Percentiles rank a stretch among this genome's conserved stretches.
phyloP scores from a whole-genome alignment of 2,113 vertebrate genomes.

The Sclerurus mexicanus region DNA sequence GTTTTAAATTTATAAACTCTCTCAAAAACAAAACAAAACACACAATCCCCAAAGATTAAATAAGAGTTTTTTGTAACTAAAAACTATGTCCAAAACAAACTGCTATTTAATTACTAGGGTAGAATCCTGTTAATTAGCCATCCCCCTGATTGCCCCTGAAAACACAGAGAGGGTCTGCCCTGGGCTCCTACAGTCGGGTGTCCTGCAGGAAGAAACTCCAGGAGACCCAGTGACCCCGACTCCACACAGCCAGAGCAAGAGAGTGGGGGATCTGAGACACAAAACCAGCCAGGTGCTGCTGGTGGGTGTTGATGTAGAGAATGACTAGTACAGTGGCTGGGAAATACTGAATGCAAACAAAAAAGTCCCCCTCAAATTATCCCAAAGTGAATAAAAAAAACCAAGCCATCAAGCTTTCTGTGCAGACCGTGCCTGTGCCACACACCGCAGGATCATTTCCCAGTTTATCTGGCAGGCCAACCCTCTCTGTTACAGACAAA shows the following conservation, averaged over 20 bases:
- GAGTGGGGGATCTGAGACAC: rapidly evolving
- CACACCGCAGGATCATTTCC: not conserved
- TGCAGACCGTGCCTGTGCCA: rapidly evolving
- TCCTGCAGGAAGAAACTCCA: not conserved
- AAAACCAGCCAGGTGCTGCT: not conserved
- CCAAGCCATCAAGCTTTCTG: not conserved
- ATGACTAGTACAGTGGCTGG: not conserved
- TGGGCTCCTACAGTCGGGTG: rapidly evolving
- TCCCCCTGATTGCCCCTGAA: not conserved
- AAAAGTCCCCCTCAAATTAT: not conserved
- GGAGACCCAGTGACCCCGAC: not conserved
- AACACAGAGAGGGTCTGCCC: rapidly evolving
- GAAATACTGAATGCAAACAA: not conserved
- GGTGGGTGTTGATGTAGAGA: not conserved
- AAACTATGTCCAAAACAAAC: not conserved
- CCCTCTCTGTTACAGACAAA: not conserved
- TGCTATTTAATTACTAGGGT: too few species aligned
- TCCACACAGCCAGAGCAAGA: not conserved
- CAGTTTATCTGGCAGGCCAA: not conserved
- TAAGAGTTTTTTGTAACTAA: not conserved
- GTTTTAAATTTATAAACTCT: not conserved
- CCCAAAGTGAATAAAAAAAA: not conserved
- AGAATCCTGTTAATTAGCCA: not conserved
- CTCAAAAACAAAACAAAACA: not conserved
- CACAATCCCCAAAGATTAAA: not conserved